Percentiles rank a stretch among this genome's conserved stretches.
phyloP scores from a whole-genome alignment of 2,797 vertebrate species.

The Acomys russatus region DNA sequence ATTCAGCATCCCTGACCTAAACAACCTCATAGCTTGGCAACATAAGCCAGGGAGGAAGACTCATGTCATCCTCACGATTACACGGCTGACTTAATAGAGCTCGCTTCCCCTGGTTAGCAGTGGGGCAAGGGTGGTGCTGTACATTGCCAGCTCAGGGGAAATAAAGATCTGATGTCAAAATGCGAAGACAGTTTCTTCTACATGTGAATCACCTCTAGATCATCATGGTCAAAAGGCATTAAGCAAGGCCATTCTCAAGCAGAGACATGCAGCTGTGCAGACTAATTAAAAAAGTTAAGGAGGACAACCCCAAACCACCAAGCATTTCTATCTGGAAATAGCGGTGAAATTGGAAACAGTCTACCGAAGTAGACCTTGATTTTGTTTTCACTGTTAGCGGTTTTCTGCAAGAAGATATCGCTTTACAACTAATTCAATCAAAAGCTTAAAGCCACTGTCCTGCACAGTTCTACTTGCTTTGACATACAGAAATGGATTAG shows the following conservation, averaged over 20 bases:
- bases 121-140: background rate
- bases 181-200: background rate
- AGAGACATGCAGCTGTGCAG: background rate
- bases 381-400: slow-evolving; percentile 5
- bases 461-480: slow-evolving; percentile 42
- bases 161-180: background rate
- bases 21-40: background rate
- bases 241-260: background rate
- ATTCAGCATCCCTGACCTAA: background rate
- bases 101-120: background rate
- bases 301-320: background rate
- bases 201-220: background rate
- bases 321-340: background rate
- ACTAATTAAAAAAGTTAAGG: background rate
- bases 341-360: background rate
- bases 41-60: background rate
- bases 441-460: slow-evolving; percentile 22
- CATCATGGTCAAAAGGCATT: background rate
- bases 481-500: background rate
- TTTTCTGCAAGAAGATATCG: slow-evolving; percentile 25
- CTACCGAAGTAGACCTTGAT: background rate
- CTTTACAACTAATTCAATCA: slow-evolving; percentile 20
- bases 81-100: background rate
- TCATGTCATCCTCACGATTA: background rate
- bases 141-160: background rate